Evolutionary conservation across 2,797 vertebrate species (phyloP).

Genomic region (Eremophila alpestris): DNA sequence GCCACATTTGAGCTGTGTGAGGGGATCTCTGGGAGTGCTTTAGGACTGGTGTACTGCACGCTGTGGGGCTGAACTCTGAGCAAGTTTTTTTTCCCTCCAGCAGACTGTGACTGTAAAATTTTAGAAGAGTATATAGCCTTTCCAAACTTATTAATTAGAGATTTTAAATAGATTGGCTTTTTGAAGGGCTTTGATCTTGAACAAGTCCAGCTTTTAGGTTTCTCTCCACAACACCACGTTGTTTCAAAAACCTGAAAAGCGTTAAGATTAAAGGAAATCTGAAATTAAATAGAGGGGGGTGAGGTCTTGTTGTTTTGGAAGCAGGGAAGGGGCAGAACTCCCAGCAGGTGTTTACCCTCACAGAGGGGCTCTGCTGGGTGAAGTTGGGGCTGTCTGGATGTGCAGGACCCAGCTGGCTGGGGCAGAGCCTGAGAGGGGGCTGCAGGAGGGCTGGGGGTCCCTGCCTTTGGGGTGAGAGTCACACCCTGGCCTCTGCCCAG

Average conservation of each 20-base stretch:
- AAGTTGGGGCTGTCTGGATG: not conserved
- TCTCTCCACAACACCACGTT: not conserved
- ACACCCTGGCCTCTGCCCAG: not conserved
- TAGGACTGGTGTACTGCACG: not conserved
- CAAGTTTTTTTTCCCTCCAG: not conserved
- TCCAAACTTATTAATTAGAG: not conserved
- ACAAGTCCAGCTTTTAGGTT: not conserved
- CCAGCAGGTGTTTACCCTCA: not conserved
- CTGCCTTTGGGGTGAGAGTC: rapidly evolving
- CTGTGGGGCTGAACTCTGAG: not conserved
- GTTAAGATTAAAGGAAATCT: not conserved
- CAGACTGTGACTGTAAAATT: not conserved
- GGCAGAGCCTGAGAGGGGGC: not conserved
- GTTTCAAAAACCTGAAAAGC: not conserved
- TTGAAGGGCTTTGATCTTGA: not conserved
- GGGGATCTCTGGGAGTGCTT: not conserved
- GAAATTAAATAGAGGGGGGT: not conserved
- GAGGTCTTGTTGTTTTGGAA: not conserved
- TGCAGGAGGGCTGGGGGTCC: not conserved
- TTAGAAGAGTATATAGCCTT: not conserved
- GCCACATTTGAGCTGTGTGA: not conserved
- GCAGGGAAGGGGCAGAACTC: not conserved
- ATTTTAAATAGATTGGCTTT: not conserved
- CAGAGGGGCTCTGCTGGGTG: not conserved
- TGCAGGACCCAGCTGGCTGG: not conserved